These are phyloP conservation scores for Microcebus jonahi DNA, from an alignment of 2,113 vertebrate genomes.

Conservation along the genomic window DNA sequence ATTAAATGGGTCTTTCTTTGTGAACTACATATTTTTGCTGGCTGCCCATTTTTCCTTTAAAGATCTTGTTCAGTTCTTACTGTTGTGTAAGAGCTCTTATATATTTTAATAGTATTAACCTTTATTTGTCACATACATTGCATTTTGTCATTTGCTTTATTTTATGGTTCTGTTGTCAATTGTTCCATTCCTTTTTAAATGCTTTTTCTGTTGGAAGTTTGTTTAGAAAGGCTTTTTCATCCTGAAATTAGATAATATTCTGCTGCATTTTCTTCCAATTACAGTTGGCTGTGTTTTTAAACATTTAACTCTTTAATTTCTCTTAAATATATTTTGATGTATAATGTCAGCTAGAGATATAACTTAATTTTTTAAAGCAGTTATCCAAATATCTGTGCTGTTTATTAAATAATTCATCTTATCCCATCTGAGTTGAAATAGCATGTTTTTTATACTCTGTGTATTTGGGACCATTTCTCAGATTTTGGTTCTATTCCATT, in stretches of 20 bases:
- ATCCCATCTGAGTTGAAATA: neutral
- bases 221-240: neutral
- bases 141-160: neutral
- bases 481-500: neutral
- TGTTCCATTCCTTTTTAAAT: neutral
- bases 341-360: slow-evolving; percentile 16
- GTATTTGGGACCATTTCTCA: slow-evolving; percentile 16
- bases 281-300: neutral
- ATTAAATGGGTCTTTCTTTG: slow-evolving; percentile 30
- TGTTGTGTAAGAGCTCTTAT: neutral
- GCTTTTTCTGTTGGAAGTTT: neutral
- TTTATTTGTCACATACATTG: neutral
- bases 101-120: neutral
- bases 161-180: neutral
- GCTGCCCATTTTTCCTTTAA: slow-evolving; percentile 32
- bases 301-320: slow-evolving; percentile 21
- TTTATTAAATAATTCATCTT: neutral
- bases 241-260: neutral
- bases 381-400: neutral
- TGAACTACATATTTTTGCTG: neutral
- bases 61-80: neutral
- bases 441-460: neutral
- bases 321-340: slow-evolving; percentile 42
- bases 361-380: neutral
- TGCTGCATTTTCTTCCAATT: slow-evolving; percentile 40